Evolutionary conservation across 1,140 invertebrate species (phyloP), one percentile per base, ranked within the genome.

Genomic region (Zaprionus capensis): DNA sequence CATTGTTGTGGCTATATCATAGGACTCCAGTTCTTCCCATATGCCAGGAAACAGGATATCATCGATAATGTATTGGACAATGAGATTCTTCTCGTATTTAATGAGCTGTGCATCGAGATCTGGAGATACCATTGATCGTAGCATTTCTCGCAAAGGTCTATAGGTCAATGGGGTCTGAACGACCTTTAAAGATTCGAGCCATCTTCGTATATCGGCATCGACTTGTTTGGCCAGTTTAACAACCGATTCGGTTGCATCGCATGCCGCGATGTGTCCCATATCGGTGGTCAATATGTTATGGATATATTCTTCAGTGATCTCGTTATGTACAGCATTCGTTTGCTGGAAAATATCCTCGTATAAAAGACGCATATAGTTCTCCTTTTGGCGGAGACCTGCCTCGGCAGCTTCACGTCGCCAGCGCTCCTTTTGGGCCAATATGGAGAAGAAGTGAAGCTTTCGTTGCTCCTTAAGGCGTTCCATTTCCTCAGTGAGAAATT

Each of bases 281-380:
- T 95, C 94, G 49, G 94, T 94, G 3, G 94, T 93, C 7, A 96
- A 94, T 22, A 96, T 94, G 73, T 94, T 94, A 74, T 95, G 94
- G 44, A 97, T 92, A 88, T 96, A 96, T 0, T 93, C 90, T 94
- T 95, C 6, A 95, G 95, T 11, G 93, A 94, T 22, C 93, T 94
- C 93, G 94, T 94, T 67, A 81, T 96, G 94, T 9, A 94, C 93
- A 81, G 95, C 93, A 55, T 82, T 81, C 26, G 34, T 64, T 3
- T 80, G 31, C 46, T 91, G 79, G 67, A 96, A 96, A 61, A 96
- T 94, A 92, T 97, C 95, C 81, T 97, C 95, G 62, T 96, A 94
- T 81, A 96, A 94, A 63, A 94, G 74, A 34, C 95, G 92, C 65
- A 94, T 86, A 66, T 95, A 92, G 73, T 95, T 93, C 82, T 96